A percentile compares a stretch with the other conserved stretches of the same genome.
Conservation (phyloP, 2,113 vertebrate species). For the Misgurnus mizolepis region DNA sequence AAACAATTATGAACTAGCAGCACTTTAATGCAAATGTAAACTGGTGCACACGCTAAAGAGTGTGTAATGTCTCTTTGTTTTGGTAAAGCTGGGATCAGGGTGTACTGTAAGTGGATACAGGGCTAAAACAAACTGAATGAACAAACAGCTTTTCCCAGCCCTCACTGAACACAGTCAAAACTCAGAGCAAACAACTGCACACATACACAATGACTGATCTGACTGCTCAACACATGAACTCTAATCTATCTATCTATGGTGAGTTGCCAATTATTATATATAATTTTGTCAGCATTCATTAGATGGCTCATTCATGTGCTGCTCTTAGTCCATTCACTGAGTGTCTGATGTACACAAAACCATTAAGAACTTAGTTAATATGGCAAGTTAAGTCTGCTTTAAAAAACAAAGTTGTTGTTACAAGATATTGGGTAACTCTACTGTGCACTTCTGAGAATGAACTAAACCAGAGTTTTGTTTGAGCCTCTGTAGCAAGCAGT, state of each 20-base stretch:
- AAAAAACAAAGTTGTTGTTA: too few species aligned
- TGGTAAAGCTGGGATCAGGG: constrained; percentile 28
- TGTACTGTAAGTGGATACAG: constrained; percentile 56
- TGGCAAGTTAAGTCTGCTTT: too few species aligned
- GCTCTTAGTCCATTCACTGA: too few species aligned
- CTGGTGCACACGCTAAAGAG: neutral
- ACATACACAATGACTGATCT: constrained; percentile 1
- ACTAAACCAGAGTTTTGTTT: too few species aligned
- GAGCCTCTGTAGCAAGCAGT: too few species aligned
- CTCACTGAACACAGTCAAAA: constrained; percentile 41
- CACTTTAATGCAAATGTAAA: neutral
- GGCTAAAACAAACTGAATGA: constrained; percentile 30
- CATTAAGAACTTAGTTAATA: too few species aligned
- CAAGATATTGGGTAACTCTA: too few species aligned
- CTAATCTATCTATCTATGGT: neutral
- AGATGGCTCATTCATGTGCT: too few species aligned
- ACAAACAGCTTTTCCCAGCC: constrained; percentile 60
- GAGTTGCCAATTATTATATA: too few species aligned
- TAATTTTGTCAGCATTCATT: too few species aligned
- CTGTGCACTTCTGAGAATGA: too few species aligned
- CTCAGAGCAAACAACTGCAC: constrained; percentile 35
- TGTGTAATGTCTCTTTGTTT: neutral
- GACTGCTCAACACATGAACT: neutral
- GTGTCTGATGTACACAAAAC: too few species aligned
- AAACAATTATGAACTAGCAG: neutral